phyloP scores from a whole-genome alignment of 2,888 invertebrate genomes.

The Coleophora deauratella region DNA sequence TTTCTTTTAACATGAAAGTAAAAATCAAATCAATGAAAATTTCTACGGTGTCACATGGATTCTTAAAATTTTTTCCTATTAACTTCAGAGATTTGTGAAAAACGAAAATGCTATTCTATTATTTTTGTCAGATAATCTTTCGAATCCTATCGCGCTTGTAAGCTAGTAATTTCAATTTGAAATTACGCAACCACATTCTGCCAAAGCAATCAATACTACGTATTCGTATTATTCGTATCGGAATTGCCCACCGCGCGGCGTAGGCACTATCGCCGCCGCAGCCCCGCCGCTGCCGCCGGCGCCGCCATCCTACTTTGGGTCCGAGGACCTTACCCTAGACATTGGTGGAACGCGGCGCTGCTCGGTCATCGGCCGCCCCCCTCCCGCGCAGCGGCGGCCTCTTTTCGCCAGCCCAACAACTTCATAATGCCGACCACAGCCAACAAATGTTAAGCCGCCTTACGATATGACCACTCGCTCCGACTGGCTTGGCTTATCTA shows the following conservation, averaged over 20 bases:
- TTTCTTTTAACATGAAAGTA: too few relatives aligned
- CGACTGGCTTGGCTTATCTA: constrained; percentile 32
- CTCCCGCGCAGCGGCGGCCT: constrained; percentile 51
- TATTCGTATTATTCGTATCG: too few relatives aligned
- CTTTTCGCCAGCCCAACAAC: constrained; percentile 46
- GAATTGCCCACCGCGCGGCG: too few relatives aligned
- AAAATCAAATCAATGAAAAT: too few relatives aligned
- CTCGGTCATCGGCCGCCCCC: constrained; percentile 61
- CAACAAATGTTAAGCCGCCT: constrained; percentile 27
- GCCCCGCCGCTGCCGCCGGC: constrained; percentile 43
- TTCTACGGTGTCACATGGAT: too few relatives aligned
- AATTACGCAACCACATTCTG: constrained; percentile 14
- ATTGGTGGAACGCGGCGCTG: constrained; percentile 55
- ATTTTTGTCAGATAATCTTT: too few relatives aligned
- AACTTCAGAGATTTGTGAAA: too few relatives aligned
- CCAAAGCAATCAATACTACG: constrained; percentile 5
- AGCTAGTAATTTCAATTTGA: not conserved
- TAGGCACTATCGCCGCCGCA: too few relatives aligned
- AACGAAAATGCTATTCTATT: too few relatives aligned
- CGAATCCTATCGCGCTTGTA: too few relatives aligned
- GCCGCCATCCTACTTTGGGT: constrained; percentile 41
- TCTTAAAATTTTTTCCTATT: too few relatives aligned
- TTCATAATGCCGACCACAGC: constrained; percentile 33
- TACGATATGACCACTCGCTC: constrained; percentile 25
- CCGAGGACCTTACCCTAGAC: constrained; percentile 67